A percentile compares a stretch with the other conserved stretches of the same genome.
Conservation (phyloP, 2,888 invertebrate genomes). For the Sepioteuthis lessoniana region DNA sequence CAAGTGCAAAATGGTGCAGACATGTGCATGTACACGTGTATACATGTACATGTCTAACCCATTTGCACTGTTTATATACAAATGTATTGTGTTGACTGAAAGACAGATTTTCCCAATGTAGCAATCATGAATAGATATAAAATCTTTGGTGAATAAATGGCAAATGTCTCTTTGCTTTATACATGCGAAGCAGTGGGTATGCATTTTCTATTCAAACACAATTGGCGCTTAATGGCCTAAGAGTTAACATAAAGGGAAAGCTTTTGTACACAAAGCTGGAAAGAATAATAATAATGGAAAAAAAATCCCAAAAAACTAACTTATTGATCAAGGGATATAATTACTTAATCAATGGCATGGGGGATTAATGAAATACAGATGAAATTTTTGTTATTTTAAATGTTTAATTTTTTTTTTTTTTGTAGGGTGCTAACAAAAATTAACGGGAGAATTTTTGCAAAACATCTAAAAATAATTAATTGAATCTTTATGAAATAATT, state of each 20-base stretch:
- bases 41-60: neutral
- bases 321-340: neutral
- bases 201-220: slow-evolving; percentile 13
- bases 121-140: neutral
- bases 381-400: too few species aligned
- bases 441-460: neutral
- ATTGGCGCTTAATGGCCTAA: neutral
- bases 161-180: neutral
- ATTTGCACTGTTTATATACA: slow-evolving; percentile 34
- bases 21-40: slow-evolving; percentile 5
- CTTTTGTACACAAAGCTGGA: neutral
- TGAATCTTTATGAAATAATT: slow-evolving; percentile 24
- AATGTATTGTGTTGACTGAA: neutral
- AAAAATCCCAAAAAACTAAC: too few species aligned
- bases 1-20: neutral
- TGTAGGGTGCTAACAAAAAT: neutral
- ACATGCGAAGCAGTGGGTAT: neutral
- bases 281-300: too few species aligned
- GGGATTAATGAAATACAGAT: neutral
- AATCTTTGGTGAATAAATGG: neutral
- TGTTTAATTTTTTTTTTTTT: neutral
- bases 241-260: neutral
- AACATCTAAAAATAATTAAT: neutral
- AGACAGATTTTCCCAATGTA: neutral
- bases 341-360: neutral